These are phyloP conservation scores for Silurus meridionalis DNA, from an alignment of 2,113 vertebrate genomes.

Conservation along the genomic window DNA sequence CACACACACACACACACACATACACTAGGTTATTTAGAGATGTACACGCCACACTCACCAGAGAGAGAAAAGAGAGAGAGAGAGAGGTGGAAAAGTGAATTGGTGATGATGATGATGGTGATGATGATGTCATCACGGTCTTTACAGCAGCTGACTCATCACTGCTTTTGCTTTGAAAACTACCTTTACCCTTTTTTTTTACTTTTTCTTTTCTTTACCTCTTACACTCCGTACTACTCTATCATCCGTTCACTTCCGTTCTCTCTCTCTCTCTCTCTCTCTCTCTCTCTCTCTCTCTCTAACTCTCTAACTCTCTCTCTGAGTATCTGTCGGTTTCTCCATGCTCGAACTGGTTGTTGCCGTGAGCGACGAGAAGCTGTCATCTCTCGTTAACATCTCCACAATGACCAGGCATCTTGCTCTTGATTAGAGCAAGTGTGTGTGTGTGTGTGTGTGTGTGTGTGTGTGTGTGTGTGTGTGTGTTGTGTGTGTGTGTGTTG, in stretches of 20 bases:
- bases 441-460: conserved; percentile 21
- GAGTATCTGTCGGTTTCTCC: conserved; percentile 78
- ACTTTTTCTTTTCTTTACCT: conserved; percentile 51
- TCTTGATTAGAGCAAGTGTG: conserved; percentile 69
- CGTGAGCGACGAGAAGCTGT: conserved; percentile 77
- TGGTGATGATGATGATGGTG: background rate
- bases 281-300: background rate
- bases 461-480: no score
- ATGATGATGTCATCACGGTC: background rate
- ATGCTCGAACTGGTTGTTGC: conserved; percentile 80
- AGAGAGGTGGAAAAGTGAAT: background rate
- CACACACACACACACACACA: no score
- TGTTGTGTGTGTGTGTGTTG: no score
- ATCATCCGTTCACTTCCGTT: background rate
- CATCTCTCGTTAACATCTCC: conserved; percentile 76
- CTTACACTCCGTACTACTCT: conserved; percentile 36
- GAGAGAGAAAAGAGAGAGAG: background rate
- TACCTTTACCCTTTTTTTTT: background rate
- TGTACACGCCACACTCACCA: no score
- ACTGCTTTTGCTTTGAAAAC: background rate
- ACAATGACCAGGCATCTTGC: conserved; percentile 70
- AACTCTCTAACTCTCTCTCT: conserved; percentile 55
- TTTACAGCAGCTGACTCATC: background rate
- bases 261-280: conserved; percentile 19
- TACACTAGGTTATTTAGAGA: no score